Base-by-base conservation (phyloP, 2,888 invertebrate genomes). In the Eupsilia transversa region DNA sequence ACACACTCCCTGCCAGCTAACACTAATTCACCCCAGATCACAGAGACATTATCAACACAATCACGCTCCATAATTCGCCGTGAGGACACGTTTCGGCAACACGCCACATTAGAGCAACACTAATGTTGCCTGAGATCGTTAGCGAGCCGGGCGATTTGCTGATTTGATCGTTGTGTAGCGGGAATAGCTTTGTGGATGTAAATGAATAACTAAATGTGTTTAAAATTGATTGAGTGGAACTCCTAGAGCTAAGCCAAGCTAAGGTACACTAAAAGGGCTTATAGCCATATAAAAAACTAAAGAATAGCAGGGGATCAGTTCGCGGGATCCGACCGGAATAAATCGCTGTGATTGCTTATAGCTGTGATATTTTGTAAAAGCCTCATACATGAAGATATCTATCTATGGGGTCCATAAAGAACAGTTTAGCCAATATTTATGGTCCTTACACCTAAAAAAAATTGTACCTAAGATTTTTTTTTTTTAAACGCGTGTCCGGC, bases 21-120 rank as follows among this genome's bases (percentile, higher is more conserved):
- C 67, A 38, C 54, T 35, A 56, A 70, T 79, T 56, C 35, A 46
- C n/a, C 6, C 20, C 35, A 54, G 33, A 72, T 57, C 56, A 57
- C 54, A 71, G 30, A 23, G 23, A n/a, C 57, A 72, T 72, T 64
- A 68, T 68, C 64, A 60, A 43, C 73, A 79, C 64, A 79, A 84
- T 80, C 73, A 20, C 35, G 46, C 52, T 57, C 57, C 38, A 74
- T 74, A 80, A 56, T 43, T 63, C 33, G 57, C n/a, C 5, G 59
- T 33, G 46, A 41, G 64, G 64, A 49, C 49, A 74, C 52, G 61
- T 65, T 27, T 27, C 30, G 54, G 49, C 27, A 59, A 38, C 52
- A 14, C 20, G 35, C n/a, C 57, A 63, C 67, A 77, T 77, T 63
- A 57, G 20, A 12, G 27, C n/a, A 41, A 52, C 33, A 57, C 27